Evolutionary conservation across 2,888 invertebrate genomes (phyloP).

Genomic region (Eupithecia exiguata): DNA sequence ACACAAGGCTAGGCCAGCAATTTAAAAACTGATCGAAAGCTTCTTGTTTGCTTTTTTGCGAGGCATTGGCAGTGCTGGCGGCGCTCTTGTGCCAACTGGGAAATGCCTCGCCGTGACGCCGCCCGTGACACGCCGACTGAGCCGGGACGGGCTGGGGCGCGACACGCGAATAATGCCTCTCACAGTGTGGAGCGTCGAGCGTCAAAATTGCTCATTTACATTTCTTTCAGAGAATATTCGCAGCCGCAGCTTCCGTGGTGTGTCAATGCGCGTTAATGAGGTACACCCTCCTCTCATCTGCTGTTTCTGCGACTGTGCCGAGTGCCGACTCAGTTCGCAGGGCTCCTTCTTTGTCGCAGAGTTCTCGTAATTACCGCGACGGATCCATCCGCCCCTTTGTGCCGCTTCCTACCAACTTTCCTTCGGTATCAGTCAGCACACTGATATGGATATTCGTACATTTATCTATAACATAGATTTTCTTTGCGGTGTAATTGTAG

Average conservation of each 20-base stretch:
- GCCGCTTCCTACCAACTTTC: not conserved
- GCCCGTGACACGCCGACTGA: not conserved
- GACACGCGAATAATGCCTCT: not conserved
- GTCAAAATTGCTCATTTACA: conserved; percentile 1
- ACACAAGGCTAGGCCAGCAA: conserved; percentile 2
- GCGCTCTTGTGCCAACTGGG: not conserved
- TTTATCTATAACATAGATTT: not conserved
- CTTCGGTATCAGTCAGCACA: not conserved
- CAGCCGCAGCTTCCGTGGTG: not conserved
- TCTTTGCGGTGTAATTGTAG: not conserved
- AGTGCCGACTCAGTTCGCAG: not conserved
- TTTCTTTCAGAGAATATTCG: not conserved
- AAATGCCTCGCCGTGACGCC: not conserved
- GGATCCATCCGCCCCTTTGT: conserved; percentile 7
- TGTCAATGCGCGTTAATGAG: not conserved
- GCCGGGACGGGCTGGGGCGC: not conserved
- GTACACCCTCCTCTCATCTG: not conserved
- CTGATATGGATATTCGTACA: not conserved
- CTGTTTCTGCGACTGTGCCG: not conserved
- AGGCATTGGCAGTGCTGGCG: conserved; percentile 1
- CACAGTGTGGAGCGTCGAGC: not conserved
- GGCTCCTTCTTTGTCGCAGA: not conserved
- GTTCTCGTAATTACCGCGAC: conserved; percentile 7
- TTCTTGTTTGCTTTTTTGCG: not conserved
- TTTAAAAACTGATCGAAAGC: conserved; percentile 9